Conservation (phyloP, 2,888 invertebrate species). For the Aphodius sticticus region DNA sequence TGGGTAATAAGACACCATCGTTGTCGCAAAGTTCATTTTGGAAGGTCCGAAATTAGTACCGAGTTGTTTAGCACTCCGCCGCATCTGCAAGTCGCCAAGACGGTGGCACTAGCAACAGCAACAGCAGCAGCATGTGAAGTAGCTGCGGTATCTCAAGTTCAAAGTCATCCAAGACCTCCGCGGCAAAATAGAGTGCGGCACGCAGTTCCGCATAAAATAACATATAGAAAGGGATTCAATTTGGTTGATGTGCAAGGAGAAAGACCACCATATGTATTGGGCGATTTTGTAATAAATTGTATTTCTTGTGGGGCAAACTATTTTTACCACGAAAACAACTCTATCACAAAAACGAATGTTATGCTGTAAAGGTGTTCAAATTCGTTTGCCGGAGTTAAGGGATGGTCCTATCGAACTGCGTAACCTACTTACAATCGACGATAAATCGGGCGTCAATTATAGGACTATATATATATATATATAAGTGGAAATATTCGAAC, state of each 20-base stretch:
- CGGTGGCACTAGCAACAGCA: neutral
- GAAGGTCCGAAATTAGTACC: neutral
- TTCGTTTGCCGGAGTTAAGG: neutral
- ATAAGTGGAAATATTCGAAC: conserved; percentile 44
- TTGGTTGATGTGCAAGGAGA: neutral
- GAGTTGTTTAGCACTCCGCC: neutral
- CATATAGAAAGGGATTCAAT: neutral
- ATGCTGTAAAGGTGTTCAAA: neutral
- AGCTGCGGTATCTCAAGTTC: neutral
- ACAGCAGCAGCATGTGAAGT: neutral
- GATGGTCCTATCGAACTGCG: neutral
- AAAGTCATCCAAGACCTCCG: neutral
- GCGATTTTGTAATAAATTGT: neutral
- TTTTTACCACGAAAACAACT: neutral
- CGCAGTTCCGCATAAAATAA: too few species aligned
- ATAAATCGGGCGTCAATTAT: neutral
- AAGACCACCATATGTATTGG: neutral
- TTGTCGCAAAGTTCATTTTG: neutral
- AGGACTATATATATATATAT: conserved; percentile 17
- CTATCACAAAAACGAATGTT: neutral
- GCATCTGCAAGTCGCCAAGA: neutral
- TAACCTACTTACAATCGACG: conserved; percentile 4
- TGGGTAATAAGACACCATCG: neutral
- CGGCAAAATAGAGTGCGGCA: neutral
- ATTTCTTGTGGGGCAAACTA: neutral